Evolutionary conservation across 1,140 invertebrate species (phyloP).

Genomic region (Drosophila tani): DNA sequence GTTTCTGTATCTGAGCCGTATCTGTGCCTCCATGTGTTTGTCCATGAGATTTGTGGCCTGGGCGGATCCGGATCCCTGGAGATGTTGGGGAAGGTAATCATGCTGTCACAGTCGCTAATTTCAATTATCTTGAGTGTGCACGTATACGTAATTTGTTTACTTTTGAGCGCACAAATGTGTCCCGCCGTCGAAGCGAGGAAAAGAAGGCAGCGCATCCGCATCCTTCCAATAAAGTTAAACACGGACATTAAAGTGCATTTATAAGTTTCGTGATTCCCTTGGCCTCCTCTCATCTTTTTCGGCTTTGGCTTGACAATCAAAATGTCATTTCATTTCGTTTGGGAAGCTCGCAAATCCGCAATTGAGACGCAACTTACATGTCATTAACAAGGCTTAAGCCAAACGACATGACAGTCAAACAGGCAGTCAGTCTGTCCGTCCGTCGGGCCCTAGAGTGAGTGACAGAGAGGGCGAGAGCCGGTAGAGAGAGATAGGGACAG

Average conservation of each 20-base stretch:
- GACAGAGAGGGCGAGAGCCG: conserved; percentile 11
- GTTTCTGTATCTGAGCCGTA: conserved; percentile 35
- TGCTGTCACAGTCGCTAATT: conserved; percentile 80
- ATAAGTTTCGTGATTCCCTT: conserved; percentile 41
- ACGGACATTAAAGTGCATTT: conserved; percentile 51
- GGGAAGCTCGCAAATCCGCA: conserved; percentile 72
- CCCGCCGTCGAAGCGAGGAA: conserved; percentile 7
- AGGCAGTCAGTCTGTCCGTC: conserved; percentile 7
- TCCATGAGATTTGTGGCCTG: conserved; percentile 65
- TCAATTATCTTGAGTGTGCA: conserved; percentile 78
- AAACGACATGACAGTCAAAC: conserved; percentile 38
- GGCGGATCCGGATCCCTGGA: conserved; percentile 31
- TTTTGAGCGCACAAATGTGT: conserved; percentile 40
- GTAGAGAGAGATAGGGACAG: conserved; percentile 10
- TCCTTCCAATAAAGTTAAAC: conserved; percentile 60
- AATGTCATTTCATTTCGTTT: conserved; percentile 69
- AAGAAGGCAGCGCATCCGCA: conserved; percentile 30
- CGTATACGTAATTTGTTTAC: conserved; percentile 73
- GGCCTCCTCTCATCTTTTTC: conserved; percentile 32
- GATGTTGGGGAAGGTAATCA: conserved; percentile 74
- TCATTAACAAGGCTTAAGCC: conserved; percentile 75
- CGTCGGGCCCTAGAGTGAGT: conserved; percentile 2
- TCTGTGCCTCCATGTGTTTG: conserved; percentile 34
- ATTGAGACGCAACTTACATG: conserved; percentile 80
- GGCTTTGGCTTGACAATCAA: conserved; percentile 61